Percentiles rank a stretch among this genome's conserved stretches.
Evolutionary conservation across 2,888 invertebrate genomes (phyloP).

Genomic region (Ophion ventricosus): DNA sequence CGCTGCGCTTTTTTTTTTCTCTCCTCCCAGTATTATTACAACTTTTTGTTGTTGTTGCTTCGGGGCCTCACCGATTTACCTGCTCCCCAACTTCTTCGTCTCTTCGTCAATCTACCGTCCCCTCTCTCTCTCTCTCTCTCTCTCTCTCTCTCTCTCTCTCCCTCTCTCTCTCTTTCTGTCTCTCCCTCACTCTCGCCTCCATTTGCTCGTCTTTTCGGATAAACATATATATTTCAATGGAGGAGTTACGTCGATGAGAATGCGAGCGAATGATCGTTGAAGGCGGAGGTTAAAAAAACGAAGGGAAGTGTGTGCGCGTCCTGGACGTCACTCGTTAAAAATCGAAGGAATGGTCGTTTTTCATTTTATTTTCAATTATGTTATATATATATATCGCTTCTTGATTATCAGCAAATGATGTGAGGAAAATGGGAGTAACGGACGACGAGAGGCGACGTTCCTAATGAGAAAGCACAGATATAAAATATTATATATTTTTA

Average conservation of each 20-base stretch:
- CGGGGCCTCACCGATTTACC: slow-evolving; percentile 5
- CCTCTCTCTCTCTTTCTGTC: slow-evolving; percentile 15
- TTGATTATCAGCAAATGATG: background rate
- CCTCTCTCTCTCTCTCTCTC: slow-evolving; percentile 3
- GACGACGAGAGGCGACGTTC: slow-evolving; percentile 3
- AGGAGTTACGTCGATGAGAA: slow-evolving; percentile 49
- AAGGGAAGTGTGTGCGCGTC: slow-evolving; percentile 30
- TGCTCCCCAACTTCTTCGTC: slow-evolving; percentile 25
- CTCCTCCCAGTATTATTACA: slow-evolving; percentile 12
- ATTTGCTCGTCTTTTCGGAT: slow-evolving; percentile 2
- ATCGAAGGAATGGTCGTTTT: slow-evolving; percentile 8
- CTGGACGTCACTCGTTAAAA: slow-evolving; percentile 2
- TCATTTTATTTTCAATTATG: background rate
- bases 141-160: background rate
- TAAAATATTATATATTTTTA: background rate
- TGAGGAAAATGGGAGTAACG: background rate
- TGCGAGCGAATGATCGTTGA: slow-evolving; percentile 31
- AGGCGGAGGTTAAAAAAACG: slow-evolving; percentile 42
- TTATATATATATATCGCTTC: background rate
- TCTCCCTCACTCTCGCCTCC: background rate
- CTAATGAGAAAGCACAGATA: slow-evolving; percentile 56
- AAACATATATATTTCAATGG: slow-evolving; percentile 23
- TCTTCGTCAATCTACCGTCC: slow-evolving; percentile 11
- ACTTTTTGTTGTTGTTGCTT: slow-evolving; percentile 2
- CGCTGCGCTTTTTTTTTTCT: background rate